Base-by-base conservation (phyloP, 2,797 vertebrate genomes). In the Melanotaenia boesemani region DNA sequence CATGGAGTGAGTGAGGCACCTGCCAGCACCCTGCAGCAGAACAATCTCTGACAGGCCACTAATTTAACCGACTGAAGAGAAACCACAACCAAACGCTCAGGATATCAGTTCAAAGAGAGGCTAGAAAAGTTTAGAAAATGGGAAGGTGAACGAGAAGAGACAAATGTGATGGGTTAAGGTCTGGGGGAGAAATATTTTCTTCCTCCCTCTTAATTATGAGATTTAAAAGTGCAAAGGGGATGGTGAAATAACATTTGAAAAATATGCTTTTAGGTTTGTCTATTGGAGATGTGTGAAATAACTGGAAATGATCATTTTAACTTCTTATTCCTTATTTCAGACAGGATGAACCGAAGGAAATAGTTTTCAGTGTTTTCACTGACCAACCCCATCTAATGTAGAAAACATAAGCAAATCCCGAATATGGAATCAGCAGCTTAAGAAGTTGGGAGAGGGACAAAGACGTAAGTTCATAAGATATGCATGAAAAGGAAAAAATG, bases 21-120 rank as follows among this genome's bases (percentile, higher is more conserved):
- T 94, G 94, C 93, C 94, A 94, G 90, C 81, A 66, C 84, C 89
- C 89, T 91, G 89, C 88, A 91, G 92, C 92, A 84, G 88, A 94
- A 92, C 90, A 86, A 85, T 79, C 85, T 91, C 90, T 95, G 95
- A 95, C 95, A 95, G 93, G 91, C 90, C 89, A 92, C 94, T 95
- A 95, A 95, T 95, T 95, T 90, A 93, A 86, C 93, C 80, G 85
- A 89, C 90, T 85, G 91, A 92, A 89, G 89, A 88, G 88, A 88
- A 91, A 85, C 75, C 79, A 86, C 90, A 86, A 91, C 91, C 86
- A 92, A 93, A 92, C 90, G 86, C 89, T 83, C 77, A 79, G 87
- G 92, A 90, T 84, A 83, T 72, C 81, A 86, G 91, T 88, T 88
- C 90, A 81, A 77, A 76, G 88, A 82, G 66, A 77, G 16, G 50